Conservation (phyloP, 1,140 invertebrate species). For the Anoplolepis gracilipes region DNA sequence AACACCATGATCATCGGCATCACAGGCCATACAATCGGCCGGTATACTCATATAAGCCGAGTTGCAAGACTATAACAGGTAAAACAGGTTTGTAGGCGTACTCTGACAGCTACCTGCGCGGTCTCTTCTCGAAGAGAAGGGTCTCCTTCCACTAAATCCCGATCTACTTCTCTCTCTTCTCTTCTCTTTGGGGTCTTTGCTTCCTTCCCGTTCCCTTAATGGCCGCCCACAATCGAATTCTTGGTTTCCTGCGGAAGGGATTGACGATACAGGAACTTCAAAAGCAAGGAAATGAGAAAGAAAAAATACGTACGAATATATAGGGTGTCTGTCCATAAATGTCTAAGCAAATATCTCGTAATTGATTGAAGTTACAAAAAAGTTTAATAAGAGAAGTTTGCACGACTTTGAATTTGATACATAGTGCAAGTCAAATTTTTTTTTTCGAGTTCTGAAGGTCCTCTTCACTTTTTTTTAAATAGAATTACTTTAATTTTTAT, state of each 20-base stretch:
- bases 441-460: too few species aligned
- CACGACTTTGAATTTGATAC: too few species aligned
- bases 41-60: conserved; percentile 58
- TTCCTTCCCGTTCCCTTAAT: conserved; percentile 68
- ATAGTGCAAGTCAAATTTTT: too few species aligned
- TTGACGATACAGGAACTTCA: conserved; percentile 34
- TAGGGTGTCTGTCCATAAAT: too few species aligned
- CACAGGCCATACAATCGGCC: conserved; percentile 43
- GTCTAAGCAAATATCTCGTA: too few species aligned
- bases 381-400: too few species aligned
- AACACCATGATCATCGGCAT: conserved; percentile 33
- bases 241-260: conserved; percentile 77
- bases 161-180: conserved; percentile 35
- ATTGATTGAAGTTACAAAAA: too few species aligned
- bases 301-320: conserved; percentile 24
- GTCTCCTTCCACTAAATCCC: conserved; percentile 37
- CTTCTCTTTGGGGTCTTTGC: conserved; percentile 56
- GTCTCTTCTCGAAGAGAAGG: conserved; percentile 64
- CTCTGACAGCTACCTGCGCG: conserved; percentile 80
- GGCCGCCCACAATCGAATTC: conserved; percentile 10
- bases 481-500: too few species aligned
- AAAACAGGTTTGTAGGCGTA: conserved; percentile 85
- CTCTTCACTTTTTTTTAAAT: too few species aligned
- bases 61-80: conserved; percentile 81
- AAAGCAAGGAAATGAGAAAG: conserved; percentile 40